A percentile compares a stretch with the other conserved stretches of the same genome.
Evolutionary conservation across 1,140 invertebrate species (phyloP).

Genomic region (Camponotus vicinus): DNA sequence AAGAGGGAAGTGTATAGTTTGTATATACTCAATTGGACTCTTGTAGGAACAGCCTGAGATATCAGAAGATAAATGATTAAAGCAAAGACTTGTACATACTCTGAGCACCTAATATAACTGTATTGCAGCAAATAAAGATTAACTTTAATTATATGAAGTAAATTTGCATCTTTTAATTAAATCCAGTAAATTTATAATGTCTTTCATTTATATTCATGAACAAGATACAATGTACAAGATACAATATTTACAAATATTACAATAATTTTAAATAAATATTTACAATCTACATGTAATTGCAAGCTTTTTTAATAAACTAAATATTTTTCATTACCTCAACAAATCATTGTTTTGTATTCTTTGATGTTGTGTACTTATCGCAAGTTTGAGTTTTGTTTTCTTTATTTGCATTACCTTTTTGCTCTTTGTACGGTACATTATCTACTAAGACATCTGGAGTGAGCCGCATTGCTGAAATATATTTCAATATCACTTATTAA

Average conservation of each 20-base stretch:
- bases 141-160: constrained; percentile 14
- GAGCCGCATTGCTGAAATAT: constrained; percentile 85
- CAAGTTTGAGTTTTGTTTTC: constrained; percentile 23
- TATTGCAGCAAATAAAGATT: constrained; percentile 43
- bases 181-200: not conserved
- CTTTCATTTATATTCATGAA: not conserved
- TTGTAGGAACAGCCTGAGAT: constrained; percentile 9
- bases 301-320: constrained; percentile 33
- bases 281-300: not conserved
- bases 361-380: constrained; percentile 18
- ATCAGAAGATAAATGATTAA: not conserved
- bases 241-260: constrained; percentile 28
- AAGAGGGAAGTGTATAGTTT: constrained; percentile 23
- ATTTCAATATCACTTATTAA: constrained; percentile 15
- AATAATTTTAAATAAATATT: not conserved
- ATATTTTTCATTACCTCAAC: constrained; percentile 12
- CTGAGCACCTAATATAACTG: not conserved
- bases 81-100: constrained; percentile 33
- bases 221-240: constrained; percentile 2
- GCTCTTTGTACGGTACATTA: constrained; percentile 86
- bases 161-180: not conserved
- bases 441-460: constrained; percentile 87
- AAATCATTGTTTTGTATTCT: constrained; percentile 33
- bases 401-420: constrained; percentile 47
- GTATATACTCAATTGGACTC: not conserved